phyloP scores from a whole-genome alignment of 1,140 invertebrate genomes.

The Bombus terrestris region DNA sequence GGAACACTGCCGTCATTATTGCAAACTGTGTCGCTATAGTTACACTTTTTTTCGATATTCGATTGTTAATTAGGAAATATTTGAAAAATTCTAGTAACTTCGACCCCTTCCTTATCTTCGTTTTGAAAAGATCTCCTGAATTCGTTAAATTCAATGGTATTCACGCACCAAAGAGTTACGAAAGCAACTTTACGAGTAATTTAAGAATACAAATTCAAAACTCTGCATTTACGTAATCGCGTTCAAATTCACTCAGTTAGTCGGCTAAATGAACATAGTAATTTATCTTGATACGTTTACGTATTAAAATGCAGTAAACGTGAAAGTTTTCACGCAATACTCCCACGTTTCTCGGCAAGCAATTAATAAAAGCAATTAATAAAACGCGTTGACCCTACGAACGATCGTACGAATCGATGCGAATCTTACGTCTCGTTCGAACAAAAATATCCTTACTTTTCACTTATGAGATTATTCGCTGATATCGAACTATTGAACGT shows the following conservation, averaged over 20 bases:
- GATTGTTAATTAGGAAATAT: constrained; percentile 8
- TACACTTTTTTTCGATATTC: neutral
- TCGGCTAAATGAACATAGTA: neutral
- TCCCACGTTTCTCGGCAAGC: constrained; percentile 38
- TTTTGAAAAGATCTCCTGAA: neutral
- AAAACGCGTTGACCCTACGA: neutral
- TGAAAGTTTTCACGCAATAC: constrained; percentile 70
- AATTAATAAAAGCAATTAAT: constrained; percentile 64
- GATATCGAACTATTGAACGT: neutral
- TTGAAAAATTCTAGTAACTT: neutral
- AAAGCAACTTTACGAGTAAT: neutral
- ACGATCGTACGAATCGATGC: neutral
- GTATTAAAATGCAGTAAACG: constrained; percentile 61
- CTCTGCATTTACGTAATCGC: neutral
- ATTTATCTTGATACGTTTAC: constrained; percentile 11
- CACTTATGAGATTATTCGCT: neutral
- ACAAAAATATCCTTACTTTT: constrained; percentile 5
- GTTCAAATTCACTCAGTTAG: neutral
- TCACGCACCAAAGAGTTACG: neutral
- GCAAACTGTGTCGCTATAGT: constrained; percentile 13
- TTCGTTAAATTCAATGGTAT: neutral
- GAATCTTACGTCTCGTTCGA: neutral
- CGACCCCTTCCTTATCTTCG: neutral
- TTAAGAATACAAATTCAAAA: neutral
- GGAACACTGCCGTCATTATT: constrained; percentile 15